Percentiles rank a stretch among this genome's conserved stretches.
These are phyloP conservation scores for Pelagia noctiluca DNA, from an alignment of 30 jellyfish, hydroid and myxozoan species.

Conservation along the genomic window DNA sequence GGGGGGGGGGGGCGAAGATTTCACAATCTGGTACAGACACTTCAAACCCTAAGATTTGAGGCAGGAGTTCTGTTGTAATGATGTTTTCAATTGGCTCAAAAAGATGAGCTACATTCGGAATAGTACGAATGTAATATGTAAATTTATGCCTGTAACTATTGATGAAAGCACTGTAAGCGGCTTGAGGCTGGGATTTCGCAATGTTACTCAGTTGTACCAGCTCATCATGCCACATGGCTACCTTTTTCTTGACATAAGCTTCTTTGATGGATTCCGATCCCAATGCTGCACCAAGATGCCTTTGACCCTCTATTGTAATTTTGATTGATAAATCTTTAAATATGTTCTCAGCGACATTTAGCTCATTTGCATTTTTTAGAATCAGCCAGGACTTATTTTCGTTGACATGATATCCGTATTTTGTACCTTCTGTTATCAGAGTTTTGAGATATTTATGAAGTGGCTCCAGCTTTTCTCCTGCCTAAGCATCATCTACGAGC, in stretches of 20 bases:
- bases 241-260: not conserved
- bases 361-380: not conserved
- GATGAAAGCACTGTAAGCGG: not conserved
- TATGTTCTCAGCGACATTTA: not conserved
- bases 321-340: not conserved
- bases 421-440: not conserved
- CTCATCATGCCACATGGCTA: not conserved
- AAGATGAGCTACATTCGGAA: conserved; percentile 4
- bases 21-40: not conserved
- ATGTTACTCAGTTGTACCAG: no score
- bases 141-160: not conserved
- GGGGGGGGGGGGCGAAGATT: conserved; percentile 7
- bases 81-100: not conserved
- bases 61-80: conserved; percentile 7
- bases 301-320: conserved; percentile 3
- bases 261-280: not conserved
- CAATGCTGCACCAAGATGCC: conserved; percentile 3
- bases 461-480: not conserved
- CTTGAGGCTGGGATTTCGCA: conserved; percentile 4
- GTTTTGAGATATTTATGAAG: not conserved
- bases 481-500: conserved; percentile 6
- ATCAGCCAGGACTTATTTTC: not conserved
- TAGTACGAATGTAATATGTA: conserved; percentile 3
- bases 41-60: not conserved
- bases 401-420: not conserved